Percentiles rank a stretch among this genome's conserved stretches.
Conservation (phyloP, 2,797 vertebrate species). For the Graptemys geographica region DNA sequence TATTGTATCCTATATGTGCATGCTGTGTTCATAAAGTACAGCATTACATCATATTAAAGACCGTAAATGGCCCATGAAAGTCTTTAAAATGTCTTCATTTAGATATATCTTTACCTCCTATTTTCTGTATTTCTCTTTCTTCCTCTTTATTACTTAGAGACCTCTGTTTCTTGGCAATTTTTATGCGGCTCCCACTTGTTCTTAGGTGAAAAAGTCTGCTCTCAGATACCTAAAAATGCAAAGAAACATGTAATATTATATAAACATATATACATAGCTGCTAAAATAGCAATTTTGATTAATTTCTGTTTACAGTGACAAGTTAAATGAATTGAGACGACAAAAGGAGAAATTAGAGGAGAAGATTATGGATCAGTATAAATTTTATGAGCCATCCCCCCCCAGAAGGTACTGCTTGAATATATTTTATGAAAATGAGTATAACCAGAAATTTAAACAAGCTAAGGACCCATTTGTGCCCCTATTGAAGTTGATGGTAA, state of each 20-base stretch:
- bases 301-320: slow-evolving; percentile 87
- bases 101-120: background rate
- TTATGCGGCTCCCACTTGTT: background rate
- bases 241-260: background rate
- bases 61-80: background rate
- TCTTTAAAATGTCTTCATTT: background rate
- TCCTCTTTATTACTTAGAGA: background rate
- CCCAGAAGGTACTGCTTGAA: slow-evolving; percentile 89
- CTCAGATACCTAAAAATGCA: background rate
- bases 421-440: background rate
- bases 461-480: background rate
- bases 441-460: background rate
- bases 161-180: background rate
- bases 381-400: slow-evolving; percentile 98
- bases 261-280: background rate
- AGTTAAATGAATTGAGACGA: slow-evolving; percentile 95
- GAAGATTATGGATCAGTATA: slow-evolving; percentile 99
- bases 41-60: background rate
- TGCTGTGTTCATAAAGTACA: background rate
- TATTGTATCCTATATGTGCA: background rate
- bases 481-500: background rate
- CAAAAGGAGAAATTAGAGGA: slow-evolving; percentile 99
- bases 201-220: background rate
- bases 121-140: background rate
- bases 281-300: slow-evolving; percentile 30